Evolutionary conservation across 2,113 vertebrate species (phyloP), one percentile per base, ranked within the genome.

Genomic region (Otolemur garnettii): DNA sequence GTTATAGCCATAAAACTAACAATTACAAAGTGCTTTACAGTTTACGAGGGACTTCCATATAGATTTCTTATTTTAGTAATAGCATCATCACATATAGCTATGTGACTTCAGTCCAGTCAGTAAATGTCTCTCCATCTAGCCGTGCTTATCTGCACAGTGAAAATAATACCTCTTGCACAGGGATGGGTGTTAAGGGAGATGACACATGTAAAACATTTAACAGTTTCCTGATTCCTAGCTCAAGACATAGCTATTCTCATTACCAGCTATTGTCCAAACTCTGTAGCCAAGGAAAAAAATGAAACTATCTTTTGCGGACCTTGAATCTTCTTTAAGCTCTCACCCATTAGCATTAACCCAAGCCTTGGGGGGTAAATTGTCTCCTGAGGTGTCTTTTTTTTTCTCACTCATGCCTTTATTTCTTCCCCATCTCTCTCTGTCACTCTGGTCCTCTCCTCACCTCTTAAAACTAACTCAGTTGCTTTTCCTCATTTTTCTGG

Each of bases 161-260:
- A 22, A 30, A 45, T 53, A 19, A 9, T 1, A 28, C 22, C 42
- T 19, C 2, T 4, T 9, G 10, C 87, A 19, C 21, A 22, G 42
- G 28, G 30, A 7, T 17, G 6, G 0, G 5, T 0, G 1, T 26
- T 18, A 55, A 77, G 21, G 4, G 19, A 72, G 42, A 45, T 13
- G 42, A 50, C 24, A 72, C 28, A 8, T 1, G 12, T 15, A 38
- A 78, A 55, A 33, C 26, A 5, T n/a, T 35, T 28, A 55, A 33
- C 24, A 21, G 26, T 7, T 18, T 7, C 57, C 77, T 57, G 45
- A 26, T 11, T 75, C 15, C 13, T 1, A 22, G 42, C 71, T 33
- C 62, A 11, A 4, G 53, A 33, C 55, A 30, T 22, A 22, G 35
- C 33, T 69, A n/a, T 53, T 68, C 9, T 55, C n/a, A 15, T 66